A percentile compares a stretch with the other conserved stretches of the same genome.
Conservation (phyloP, 23 tunicate genomes). For the Ciona savignyi region DNA sequence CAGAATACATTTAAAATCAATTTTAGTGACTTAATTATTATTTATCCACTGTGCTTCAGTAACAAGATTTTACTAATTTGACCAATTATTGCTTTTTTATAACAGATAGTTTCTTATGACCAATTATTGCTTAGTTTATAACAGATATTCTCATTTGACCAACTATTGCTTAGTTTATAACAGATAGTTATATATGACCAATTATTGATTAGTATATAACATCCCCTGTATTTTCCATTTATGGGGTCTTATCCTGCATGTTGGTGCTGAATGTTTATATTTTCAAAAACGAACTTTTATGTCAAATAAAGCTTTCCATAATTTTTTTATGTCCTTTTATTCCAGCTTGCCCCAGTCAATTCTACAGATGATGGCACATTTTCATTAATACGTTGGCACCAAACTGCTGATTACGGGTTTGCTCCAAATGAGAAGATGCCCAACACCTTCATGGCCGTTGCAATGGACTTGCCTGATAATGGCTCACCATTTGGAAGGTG, state of each 20-base stretch:
- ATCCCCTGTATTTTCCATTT: constrained; percentile 56
- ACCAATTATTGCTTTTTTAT: too few relatives aligned
- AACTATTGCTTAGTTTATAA: background rate
- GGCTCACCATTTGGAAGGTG: constrained; percentile 61
- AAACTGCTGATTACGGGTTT: constrained; percentile 72
- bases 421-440: constrained; percentile 60
- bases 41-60: too few relatives aligned
- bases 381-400: constrained; percentile 62
- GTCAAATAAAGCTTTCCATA: too few relatives aligned
- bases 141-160: background rate
- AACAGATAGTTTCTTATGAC: too few relatives aligned
- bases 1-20: background rate
- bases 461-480: constrained; percentile 65
- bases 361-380: constrained; percentile 5
- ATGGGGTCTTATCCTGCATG: too few relatives aligned
- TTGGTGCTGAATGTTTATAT: too few relatives aligned
- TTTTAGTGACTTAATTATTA: too few relatives aligned
- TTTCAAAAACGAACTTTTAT: too few relatives aligned
- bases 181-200: too few relatives aligned
- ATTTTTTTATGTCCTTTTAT: too few relatives aligned
- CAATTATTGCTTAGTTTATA: background rate
- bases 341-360: constrained; percentile 11
- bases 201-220: too few relatives aligned
- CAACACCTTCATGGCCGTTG: constrained; percentile 79
- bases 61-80: too few relatives aligned